Percentiles rank a stretch among this genome's conserved stretches.
These are phyloP conservation scores for Aurelia sp. DNA, from an alignment of 30 jellyfish, hydroid and myxozoan genomes.

Conservation along the genomic window DNA sequence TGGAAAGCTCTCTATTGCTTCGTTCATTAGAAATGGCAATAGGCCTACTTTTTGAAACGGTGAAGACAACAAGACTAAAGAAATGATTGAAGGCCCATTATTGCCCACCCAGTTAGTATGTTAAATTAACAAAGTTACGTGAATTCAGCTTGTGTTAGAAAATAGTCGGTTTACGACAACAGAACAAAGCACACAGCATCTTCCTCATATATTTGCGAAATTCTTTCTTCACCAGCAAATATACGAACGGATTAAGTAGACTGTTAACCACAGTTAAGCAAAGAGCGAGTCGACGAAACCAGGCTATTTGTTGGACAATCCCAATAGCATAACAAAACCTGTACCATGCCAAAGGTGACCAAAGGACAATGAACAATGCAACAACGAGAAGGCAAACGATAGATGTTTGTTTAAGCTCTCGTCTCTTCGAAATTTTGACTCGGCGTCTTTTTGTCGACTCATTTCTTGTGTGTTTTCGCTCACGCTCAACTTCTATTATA, in stretches of 20 bases:
- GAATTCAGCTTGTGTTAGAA: too few relatives aligned
- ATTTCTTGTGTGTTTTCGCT: neutral
- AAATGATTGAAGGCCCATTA: too few relatives aligned
- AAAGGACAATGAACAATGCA: slow-evolving; percentile 6
- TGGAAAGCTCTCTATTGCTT: too few relatives aligned
- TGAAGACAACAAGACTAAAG: too few relatives aligned
- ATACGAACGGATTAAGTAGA: slow-evolving; percentile 44
- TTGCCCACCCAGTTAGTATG: too few relatives aligned
- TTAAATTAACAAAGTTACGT: too few relatives aligned
- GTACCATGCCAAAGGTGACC: slow-evolving; percentile 50
- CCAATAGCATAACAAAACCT: slow-evolving; percentile 32
- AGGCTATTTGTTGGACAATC: neutral
- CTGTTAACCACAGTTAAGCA: slow-evolving; percentile 49
- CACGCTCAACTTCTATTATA: neutral
- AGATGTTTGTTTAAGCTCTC: slow-evolving; percentile 40
- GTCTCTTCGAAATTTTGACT: slow-evolving; percentile 14
- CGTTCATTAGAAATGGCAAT: too few relatives aligned
- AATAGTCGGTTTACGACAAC: neutral
- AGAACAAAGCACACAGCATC: neutral
- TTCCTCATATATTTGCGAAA: slow-evolving; percentile 32
- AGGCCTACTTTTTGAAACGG: too few relatives aligned
- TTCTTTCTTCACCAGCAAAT: slow-evolving; percentile 57
- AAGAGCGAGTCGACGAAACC: slow-evolving; percentile 47
- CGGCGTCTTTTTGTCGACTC: neutral
- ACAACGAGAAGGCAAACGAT: slow-evolving; percentile 37